Evolutionary conservation across 1,140 invertebrate genomes (phyloP), one percentile per base, ranked within the genome.

Genomic region (Pseudomyrmex concolor): DNA sequence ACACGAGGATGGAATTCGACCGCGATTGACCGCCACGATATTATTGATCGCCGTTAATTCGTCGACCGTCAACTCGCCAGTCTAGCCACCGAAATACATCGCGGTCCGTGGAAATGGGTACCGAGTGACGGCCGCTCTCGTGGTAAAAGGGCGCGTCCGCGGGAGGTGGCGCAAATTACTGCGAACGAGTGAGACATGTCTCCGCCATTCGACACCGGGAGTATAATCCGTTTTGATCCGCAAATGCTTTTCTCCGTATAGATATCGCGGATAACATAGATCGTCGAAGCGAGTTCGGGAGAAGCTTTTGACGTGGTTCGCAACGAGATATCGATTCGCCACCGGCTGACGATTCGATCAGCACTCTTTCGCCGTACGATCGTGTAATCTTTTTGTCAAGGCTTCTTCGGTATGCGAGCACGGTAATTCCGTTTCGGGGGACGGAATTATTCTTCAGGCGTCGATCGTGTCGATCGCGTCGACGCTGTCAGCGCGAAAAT

Each of bases 141-240:
- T 59, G 19, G 15, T 3, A 9, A 54, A 73, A 43, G 59, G n/a
- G 22, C 10, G 22, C 1, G 34, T 7, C 34, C 12, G 25, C 48
- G 0, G 48, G 22, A 43, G 12, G n/a, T 8, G 10, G 50, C 50
- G 50, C 45, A 84, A 88, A 88, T 88, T 88, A 83, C 50, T 77
- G 54, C 71, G 50, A 87, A 77, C 59, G 34, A 43, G 19, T 60
- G 25, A 51, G 50, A 57, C 70, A 34, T 59, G 43, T 43, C 60
- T 68, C 63, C 50, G 10, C 15, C 54, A 60, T 19, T 17, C 51
- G 48, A 54, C 80, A 67, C 55, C 51, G 48, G 70, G 5, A 22
- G 73, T 85, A 77, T 88, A 85, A 88, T 88, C 83, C 86, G 57
- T 83, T 88, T 62, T 85, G 66, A 88, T 87, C 72, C 68, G 45